Evolutionary conservation across 2,888 invertebrate species (phyloP), one percentile per base, ranked within the genome.

Genomic region (Ochropleura leucogaster): DNA sequence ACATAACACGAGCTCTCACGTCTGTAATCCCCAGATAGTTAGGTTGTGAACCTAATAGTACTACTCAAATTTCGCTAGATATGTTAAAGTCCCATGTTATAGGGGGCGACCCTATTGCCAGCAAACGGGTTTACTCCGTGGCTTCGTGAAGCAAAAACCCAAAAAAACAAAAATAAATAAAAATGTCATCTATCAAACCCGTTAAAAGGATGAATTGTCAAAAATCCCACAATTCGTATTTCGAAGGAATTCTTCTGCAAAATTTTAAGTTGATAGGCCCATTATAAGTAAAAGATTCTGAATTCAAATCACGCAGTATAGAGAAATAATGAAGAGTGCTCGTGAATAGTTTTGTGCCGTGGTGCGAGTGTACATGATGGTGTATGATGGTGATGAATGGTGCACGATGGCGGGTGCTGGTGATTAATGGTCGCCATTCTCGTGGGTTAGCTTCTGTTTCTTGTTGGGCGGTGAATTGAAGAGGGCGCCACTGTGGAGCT

Each of bases 341-440:
- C 72, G 7, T 71, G 68, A 75, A 72, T 76, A 85, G 63, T 69
- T 87, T 85, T 87, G 87, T 85, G 85, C 87, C 63, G 69, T 44
- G 68, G 66, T 80, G 80, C 49, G n/a, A 63, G 72, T 71, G 69
- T 62, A 77, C 16, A 53, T 57, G 68, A 66, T 53, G 47, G 49
- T 49, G 44, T 8, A 42, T 60, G 64, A 49, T 68, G 60, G 66
- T 20, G 51, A n/a, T 64, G 55, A 59, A 60, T 72, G 63, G 64
- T 69, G 46, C 20, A 55, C 65, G 64, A 46, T 78, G 65, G 65
- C 42, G 12, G 40, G 18, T 55, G 51, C 7, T 71, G 72, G 68
- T n/a, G 66, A 51, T 91, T 89, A 94, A 81, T 95, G 90, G 83
- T 93, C 92, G 16, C 95, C 95, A 71, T 95, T 96, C 40, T 88